Evolutionary conservation across 2,888 invertebrate genomes (phyloP).

Genomic region (Penaeus monodon): DNA sequence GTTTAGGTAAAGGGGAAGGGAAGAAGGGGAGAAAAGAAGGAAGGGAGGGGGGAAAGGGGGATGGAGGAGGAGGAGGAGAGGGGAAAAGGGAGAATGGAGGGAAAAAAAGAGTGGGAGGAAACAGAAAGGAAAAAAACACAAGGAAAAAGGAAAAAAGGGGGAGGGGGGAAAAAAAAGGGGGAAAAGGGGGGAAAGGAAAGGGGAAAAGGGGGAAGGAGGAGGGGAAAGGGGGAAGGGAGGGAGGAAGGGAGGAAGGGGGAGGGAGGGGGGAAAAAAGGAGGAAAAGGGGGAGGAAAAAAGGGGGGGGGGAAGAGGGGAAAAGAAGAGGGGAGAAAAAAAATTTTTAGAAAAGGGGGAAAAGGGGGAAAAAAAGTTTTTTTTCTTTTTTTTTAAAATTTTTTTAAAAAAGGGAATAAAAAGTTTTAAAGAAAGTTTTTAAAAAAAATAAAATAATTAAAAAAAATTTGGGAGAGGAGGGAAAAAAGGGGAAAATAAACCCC

Average conservation of each 20-base stretch:
- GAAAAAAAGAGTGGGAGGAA: neutral
- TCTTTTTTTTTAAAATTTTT: no score
- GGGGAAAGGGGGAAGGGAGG: neutral
- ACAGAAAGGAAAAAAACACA: neutral
- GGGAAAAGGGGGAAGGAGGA: neutral
- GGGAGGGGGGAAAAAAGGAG: neutral
- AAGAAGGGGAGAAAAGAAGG: neutral
- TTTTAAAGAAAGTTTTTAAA: no score
- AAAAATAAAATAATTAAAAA: neutral
- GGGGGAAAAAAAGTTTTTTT: neutral
- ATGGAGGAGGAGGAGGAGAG: neutral
- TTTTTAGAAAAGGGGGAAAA: neutral
- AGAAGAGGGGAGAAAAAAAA: neutral
- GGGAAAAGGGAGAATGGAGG: neutral
- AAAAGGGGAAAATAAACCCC: no score
- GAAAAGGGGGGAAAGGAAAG: neutral
- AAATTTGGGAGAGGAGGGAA: neutral
- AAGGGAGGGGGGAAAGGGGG: neutral
- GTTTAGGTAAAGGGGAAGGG: no score
- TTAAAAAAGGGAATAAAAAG: neutral
- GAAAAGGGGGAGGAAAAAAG: neutral
- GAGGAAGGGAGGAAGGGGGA: neutral
- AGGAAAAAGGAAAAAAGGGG: neutral
- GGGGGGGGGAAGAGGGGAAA: neutral
- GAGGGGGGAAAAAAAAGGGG: neutral